phyloP scores from a whole-genome alignment of 1,140 invertebrate genomes.

The Achatina immaculata region DNA sequence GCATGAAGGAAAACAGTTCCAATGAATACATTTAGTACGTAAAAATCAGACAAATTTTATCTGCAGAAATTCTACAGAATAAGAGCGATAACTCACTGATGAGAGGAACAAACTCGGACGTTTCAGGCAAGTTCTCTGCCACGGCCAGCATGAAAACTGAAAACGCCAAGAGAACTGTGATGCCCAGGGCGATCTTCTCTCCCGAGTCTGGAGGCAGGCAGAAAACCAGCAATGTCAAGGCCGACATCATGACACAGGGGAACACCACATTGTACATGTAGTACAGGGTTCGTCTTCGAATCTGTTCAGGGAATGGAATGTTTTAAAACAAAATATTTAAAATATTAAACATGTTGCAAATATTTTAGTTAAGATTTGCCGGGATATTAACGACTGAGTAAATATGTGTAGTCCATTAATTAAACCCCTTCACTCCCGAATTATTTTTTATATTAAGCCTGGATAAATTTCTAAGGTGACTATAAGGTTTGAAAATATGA shows the following conservation, averaged over 20 bases:
- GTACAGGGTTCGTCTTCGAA: conserved; percentile 96
- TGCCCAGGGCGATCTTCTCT: conserved; percentile 77
- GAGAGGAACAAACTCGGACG: conserved; percentile 76
- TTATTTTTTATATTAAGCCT: no score
- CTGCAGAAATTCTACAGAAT: background rate
- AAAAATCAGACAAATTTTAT: background rate
- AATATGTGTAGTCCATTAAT: no score
- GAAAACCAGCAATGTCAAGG: conserved; percentile 72
- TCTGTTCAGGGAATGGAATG: conserved; percentile 66
- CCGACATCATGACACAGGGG: conserved; percentile 73
- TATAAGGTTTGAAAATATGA: no score
- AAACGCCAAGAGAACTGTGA: conserved; percentile 77
- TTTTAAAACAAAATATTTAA: background rate
- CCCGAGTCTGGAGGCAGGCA: conserved; percentile 77
- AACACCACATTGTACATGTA: conserved; percentile 77
- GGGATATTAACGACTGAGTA: no score
- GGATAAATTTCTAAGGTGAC: no score
- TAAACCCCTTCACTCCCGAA: no score
- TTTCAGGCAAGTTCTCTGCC: conserved; percentile 77
- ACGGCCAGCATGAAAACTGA: conserved; percentile 78
- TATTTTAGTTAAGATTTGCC: no score
- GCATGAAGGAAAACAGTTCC: background rate
- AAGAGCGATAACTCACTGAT: conserved; percentile 71
- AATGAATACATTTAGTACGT: conserved; percentile 3
- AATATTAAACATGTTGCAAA: no score